phyloP scores from a whole-genome alignment of 2,113 vertebrate species.

The Lampris incognitus region DNA sequence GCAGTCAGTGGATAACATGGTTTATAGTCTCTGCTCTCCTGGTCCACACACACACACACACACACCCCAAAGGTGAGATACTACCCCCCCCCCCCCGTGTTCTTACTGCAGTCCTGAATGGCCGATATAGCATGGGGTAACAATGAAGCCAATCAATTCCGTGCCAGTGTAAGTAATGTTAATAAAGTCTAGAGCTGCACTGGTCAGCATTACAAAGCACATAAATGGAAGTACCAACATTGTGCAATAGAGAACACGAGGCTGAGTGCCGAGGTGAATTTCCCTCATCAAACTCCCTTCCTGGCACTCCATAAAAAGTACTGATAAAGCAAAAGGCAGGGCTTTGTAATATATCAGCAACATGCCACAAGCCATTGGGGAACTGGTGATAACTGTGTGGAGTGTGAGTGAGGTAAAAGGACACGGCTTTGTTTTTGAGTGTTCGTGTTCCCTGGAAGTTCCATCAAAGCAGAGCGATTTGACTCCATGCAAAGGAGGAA shows the following conservation, averaged over 20 bases:
- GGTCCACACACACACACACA: constrained; percentile 19
- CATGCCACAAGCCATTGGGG: neutral
- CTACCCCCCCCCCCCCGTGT: constrained; percentile 1
- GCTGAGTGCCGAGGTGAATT: constrained; percentile 19
- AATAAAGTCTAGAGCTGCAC: constrained; percentile 54
- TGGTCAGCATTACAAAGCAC: constrained; percentile 33
- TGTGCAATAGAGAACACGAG: constrained; percentile 14
- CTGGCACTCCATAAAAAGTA: neutral
- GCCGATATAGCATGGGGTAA: constrained; percentile 45
- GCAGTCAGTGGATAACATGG: constrained; percentile 58
- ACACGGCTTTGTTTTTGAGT: constrained; percentile 21
- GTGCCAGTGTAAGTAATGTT: constrained; percentile 57
- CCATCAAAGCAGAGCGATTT: constrained; percentile 57
- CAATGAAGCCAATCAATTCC: constrained; percentile 49
- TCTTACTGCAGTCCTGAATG: constrained; percentile 28
- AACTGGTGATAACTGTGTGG: constrained; percentile 14
- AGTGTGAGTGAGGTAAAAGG: constrained; percentile 5
- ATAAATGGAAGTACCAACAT: constrained; percentile 4
- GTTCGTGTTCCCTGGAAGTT: constrained; percentile 22
- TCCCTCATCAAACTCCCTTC: constrained; percentile 10
- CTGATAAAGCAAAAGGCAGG: constrained; percentile 24
- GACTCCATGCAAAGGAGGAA: constrained; percentile 69
- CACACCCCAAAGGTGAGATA: constrained; percentile 24
- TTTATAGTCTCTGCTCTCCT: constrained; percentile 17
- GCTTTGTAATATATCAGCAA: constrained; percentile 9